Evolutionary conservation across 2,113 vertebrate genomes (phyloP), one percentile per base, ranked within the genome.

Genomic region (Hylia prasina): DNA sequence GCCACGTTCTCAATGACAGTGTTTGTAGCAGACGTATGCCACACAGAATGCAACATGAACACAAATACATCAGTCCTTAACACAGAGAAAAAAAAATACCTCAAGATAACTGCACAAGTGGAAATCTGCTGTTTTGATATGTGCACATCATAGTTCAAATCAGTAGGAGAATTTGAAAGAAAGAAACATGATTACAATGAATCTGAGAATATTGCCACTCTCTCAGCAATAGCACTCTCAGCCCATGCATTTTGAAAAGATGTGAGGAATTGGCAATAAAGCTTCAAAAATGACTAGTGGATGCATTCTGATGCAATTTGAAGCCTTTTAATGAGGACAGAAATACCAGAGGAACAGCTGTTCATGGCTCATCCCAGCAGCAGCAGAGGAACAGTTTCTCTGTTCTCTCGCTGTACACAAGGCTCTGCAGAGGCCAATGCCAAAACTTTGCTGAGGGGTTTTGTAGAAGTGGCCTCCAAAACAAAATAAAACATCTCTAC

Each of bases 231-330:
- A 65, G 75, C 54, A 51, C 45, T 90, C 85, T 73, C 31, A 88
- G 72, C 75, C 22, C 30, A 24, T 13, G 31, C 30, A 25, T 48
- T 90, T 85, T 78, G 66, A 79, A 83, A 89, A 92, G 64, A 78
- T 1, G 1, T 54, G 61, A 90, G 60, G 30, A 86, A 64, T 89
- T 92, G 68, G 51, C 72, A 94, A 9, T 56, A 83, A 92, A 56
- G 71, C 68, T 95, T 88, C 44, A 68, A 51, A 95, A 94, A 76
- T 58, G 75, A 86, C 56, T 66, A 56, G 75, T 13, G n/a, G 37
- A n/a, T 93, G 58, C 58, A 8, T 94, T 95, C 75, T 77, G 88
- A 93, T 93, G 89, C 64, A 90, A 66, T 94, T 56, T 79, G 56
- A 65, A 95, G 69, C 71, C 56, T 57, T 45, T 57, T 94, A 93